Evolutionary conservation across 2,797 vertebrate genomes (phyloP), one percentile per base, ranked within the genome.

Genomic region (Halcyon badia): DNA sequence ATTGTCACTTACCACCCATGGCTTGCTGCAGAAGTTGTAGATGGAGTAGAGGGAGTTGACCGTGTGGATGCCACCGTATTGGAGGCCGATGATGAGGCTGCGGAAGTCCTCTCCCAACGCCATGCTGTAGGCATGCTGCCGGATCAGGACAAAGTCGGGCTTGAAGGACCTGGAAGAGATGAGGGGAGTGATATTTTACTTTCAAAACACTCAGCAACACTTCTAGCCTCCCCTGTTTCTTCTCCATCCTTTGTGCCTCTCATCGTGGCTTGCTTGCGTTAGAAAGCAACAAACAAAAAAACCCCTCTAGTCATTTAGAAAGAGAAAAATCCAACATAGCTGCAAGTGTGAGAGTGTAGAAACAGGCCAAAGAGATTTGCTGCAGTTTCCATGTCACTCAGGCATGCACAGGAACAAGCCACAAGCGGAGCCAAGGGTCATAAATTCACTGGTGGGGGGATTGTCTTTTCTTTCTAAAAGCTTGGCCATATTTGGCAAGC

Each of bases 1-100:
- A 21, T 24, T 0, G 0, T 30, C 61, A 98, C 98, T 89, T 98
- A 98, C 98, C 98, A 99, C 98, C 98, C 98, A 98, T 58, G 99
- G 99, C 96, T 99, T 99, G 99, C 99, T 99, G 98, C 99, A 99
- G 98, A 99, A 99, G 98, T 99, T 99, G 98, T 99, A 99, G 98
- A 99, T 98, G 41, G 99, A 99, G 96, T 98, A 99, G 60, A 99
- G 98, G 10, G 99, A 99, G 98, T 99, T 99, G 97, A 99, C 90
- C 0, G 99, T 98, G 0, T 98, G 97, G 31, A 99, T 97, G 4
- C 98, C 98, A 1, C 99, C 99, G 0, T 99, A 99, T 89, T 99
- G 99, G 48, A 99, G 97, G 77, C 99, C 99, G 0, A 99, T 99
- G 96, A 99, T 95, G 25, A 99, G 98, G 97, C 99, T 99, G 83